These are phyloP conservation scores for Cydia amplana DNA, from an alignment of 1,140 invertebrate species.

Conservation along the genomic window DNA sequence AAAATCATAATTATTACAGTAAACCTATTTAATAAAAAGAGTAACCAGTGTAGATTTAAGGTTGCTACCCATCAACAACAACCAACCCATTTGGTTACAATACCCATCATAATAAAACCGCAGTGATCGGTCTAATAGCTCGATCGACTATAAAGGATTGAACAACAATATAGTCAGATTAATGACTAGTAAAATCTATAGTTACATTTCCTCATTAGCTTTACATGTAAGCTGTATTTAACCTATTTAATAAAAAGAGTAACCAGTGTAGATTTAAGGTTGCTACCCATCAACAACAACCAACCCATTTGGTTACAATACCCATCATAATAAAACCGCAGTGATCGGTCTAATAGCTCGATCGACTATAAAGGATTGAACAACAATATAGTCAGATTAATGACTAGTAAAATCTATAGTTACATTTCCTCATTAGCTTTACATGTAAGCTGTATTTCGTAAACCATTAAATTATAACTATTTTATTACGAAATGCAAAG, in stretches of 20 bases:
- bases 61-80: too few relatives aligned
- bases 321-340: not conserved
- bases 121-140: not conserved
- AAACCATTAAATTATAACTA: not conserved
- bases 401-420: constrained; percentile 66
- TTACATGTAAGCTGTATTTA: not conserved
- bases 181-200: constrained; percentile 64
- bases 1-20: too few relatives aligned
- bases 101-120: not conserved
- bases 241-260: too few relatives aligned
- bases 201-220: constrained; percentile 54
- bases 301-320: too few relatives aligned
- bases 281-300: too few relatives aligned
- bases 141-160: not conserved
- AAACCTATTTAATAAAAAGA: too few relatives aligned
- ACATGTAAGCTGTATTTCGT: not conserved
- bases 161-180: not conserved
- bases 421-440: constrained; percentile 50
- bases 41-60: too few relatives aligned
- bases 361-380: not conserved
- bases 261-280: too few relatives aligned
- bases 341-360: not conserved
- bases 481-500: too few relatives aligned
- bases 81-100: too few relatives aligned
- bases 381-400: not conserved